Evolutionary conservation across 1,140 invertebrate genomes (phyloP), one percentile per base, ranked within the genome.

Genomic region (Heliconius himera): DNA sequence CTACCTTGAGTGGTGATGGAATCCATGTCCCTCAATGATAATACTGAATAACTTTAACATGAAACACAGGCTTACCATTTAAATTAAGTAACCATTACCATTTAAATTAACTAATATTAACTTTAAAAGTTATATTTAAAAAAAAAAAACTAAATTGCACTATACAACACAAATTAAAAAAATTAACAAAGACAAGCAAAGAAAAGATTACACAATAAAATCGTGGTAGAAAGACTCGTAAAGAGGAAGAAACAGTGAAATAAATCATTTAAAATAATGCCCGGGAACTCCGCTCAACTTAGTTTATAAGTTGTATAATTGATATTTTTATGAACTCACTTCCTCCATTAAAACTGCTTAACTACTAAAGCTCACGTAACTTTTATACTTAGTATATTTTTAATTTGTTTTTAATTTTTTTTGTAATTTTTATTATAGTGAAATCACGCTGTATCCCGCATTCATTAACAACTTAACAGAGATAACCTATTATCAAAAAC

Each of bases 291-390:
- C 13, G 73, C 73, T 54, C 36, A 16, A n/a, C 26, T 22, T 49
- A 74, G 73, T 51, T 74, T 74, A 74, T 74, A 74, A 74, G n/a
- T 26, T 74, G 60, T 74, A 51, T 74, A 74, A 74, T 49, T 74
- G 73, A 74, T 74, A 74, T 74, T 74, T 74, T 74, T 51, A 74
- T 49, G 73, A 41, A 74, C 33, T 54, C 51, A 51, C 22, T 49
- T 49, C 60, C 9, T 66, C n/a, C 60, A 54, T 74, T 26, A 74
- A 74, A 72, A 38, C 22, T 51, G 73, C 9, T 26, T 49, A 74
- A 74, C 73, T 74, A 74, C 73, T 66, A 26, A 22, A 9, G n/a
- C 60, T 66, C 60, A 66, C 26, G 60, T 66, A 29, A 66, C n/a
- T 26, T 66, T 66, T 26, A 66, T 66, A 66, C 22, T 66, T 29